Evolutionary conservation across 2,797 vertebrate genomes (phyloP).

Genomic region (Bovichtus variegatus): DNA sequence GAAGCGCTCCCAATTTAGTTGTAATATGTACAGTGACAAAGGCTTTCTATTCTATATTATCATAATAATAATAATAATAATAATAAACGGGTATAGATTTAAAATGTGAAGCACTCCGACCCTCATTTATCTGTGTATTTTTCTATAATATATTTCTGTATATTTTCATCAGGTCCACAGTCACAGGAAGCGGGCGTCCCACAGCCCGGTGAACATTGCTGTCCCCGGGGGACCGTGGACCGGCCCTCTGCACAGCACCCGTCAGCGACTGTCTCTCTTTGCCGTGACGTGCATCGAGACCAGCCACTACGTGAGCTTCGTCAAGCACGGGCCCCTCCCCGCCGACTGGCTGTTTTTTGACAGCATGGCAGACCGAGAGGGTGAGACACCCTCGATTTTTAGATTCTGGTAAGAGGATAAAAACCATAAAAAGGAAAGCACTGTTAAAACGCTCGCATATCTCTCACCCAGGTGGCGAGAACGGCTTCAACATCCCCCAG

Average conservation of each 20-base stretch:
- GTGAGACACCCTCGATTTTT: conserved; percentile 68
- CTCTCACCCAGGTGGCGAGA: conserved; percentile 84
- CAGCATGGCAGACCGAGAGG: conserved; percentile 91
- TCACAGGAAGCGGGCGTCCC: conserved; percentile 82
- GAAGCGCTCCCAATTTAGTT: too few relatives aligned
- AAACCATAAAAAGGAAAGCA: background rate
- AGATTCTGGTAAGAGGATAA: too few relatives aligned
- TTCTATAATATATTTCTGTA: background rate
- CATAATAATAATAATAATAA: too few relatives aligned
- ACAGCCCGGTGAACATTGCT: conserved; percentile 72
- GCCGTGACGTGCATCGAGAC: conserved; percentile 91
- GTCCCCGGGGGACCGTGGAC: conserved; percentile 73
- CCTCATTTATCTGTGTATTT: background rate
- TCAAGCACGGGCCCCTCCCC: conserved; percentile 79
- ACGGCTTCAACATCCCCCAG: conserved; percentile 89
- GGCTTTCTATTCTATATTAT: too few relatives aligned
- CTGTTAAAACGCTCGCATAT: background rate
- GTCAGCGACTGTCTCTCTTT: conserved; percentile 86
- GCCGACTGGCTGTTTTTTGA: conserved; percentile 90
- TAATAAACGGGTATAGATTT: too few relatives aligned
- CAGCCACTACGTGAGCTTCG: conserved; percentile 91
- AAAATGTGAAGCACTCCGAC: background rate
- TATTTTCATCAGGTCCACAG: conserved; percentile 83
- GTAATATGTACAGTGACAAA: too few relatives aligned
- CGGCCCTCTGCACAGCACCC: conserved; percentile 68